phyloP scores from a whole-genome alignment of 2,888 invertebrate species.

The Hedychridium roseum region DNA sequence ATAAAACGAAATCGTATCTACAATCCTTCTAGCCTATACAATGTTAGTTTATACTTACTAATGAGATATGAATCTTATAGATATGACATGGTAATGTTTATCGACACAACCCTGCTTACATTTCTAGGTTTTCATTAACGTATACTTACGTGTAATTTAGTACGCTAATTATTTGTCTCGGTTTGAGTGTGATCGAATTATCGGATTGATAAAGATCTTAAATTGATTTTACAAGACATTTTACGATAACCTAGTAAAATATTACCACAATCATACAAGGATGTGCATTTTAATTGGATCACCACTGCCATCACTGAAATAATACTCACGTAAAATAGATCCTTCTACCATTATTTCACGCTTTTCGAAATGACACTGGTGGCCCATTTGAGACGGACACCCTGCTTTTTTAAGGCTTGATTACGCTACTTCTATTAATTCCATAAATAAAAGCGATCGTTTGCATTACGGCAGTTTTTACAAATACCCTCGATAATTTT shows the following conservation, averaged over 20 bases:
- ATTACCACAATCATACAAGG: constrained; percentile 22
- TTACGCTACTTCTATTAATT: constrained; percentile 35
- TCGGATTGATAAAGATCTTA: constrained; percentile 17
- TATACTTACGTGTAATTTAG: constrained; percentile 46
- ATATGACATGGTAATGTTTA: constrained; percentile 34
- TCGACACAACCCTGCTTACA: constrained; percentile 19
- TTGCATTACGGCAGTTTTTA: no score
- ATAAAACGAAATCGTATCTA: no score
- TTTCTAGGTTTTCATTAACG: constrained; percentile 23
- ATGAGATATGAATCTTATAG: constrained; percentile 39
- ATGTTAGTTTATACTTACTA: no score
- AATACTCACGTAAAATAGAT: constrained; percentile 8
- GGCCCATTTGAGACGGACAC: constrained; percentile 37
- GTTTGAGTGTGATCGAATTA: constrained; percentile 52
- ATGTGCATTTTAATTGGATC: constrained; percentile 31
- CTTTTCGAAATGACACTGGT: constrained; percentile 30
- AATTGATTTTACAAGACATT: constrained; percentile 13
- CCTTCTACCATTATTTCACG: neutral
- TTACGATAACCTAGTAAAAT: constrained; percentile 10
- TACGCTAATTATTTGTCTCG: constrained; percentile 61
- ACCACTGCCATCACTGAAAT: constrained; percentile 26
- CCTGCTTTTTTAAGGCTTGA: constrained; percentile 41
- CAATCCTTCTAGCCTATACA: no score
- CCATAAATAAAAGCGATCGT: constrained; percentile 19
- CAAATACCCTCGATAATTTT: no score